Conservation (phyloP, 2,797 vertebrate genomes). For the Platyrinchus mystaceus region DNA sequence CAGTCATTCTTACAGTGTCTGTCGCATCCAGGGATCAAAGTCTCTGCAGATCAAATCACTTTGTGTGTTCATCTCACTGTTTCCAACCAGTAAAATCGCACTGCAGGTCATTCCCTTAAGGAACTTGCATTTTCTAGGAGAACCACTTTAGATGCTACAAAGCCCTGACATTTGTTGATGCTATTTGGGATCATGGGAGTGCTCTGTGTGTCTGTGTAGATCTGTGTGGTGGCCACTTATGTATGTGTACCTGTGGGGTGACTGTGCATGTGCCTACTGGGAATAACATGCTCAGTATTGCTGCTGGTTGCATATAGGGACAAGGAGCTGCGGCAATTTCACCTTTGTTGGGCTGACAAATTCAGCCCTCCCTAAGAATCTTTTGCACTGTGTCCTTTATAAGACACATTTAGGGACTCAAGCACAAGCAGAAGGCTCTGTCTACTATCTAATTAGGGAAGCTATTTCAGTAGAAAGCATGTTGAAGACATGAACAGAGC, state of each 20-base stretch:
- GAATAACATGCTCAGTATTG: background rate
- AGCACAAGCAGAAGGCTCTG: background rate
- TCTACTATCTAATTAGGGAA: background rate
- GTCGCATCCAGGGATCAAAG: background rate
- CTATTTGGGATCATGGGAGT: background rate
- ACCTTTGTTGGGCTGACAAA: background rate
- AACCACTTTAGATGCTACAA: background rate
- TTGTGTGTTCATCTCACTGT: background rate
- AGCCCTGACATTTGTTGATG: background rate
- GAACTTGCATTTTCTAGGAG: background rate
- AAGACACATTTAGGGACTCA: background rate
- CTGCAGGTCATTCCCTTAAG: background rate
- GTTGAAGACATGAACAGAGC: background rate
- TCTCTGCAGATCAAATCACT: background rate
- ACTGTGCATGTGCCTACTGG: fast-evolving
- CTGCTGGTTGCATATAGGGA: background rate
- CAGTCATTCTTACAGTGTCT: background rate
- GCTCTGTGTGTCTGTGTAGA: background rate
- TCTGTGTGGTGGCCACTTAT: background rate
- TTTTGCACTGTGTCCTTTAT: background rate
- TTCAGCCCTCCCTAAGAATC: background rate
- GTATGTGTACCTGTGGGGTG: background rate
- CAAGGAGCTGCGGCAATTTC: background rate
- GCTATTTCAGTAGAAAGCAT: background rate
- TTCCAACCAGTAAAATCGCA: fast-evolving